Percentiles rank a stretch among this genome's conserved stretches.
phyloP scores from a whole-genome alignment of 2,888 invertebrate genomes.

The Caenorhabditis sp. region DNA sequence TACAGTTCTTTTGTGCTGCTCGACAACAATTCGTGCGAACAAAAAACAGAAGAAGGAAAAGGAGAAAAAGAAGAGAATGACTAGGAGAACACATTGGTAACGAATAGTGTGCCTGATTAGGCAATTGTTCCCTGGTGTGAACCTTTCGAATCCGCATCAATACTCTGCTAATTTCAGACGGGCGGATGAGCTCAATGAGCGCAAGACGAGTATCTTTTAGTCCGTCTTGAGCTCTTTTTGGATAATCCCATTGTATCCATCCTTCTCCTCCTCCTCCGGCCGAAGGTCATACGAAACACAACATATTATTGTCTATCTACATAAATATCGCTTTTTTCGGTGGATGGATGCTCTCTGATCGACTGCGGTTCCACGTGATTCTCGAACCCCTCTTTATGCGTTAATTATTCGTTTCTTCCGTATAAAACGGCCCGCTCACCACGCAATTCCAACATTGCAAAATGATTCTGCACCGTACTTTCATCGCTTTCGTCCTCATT shows the following conservation, averaged over 20 bases:
- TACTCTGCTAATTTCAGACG: slow-evolving; percentile 9
- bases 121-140: slow-evolving; percentile 1
- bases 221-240: not conserved
- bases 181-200: not conserved
- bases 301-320: too few species aligned
- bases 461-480: not conserved
- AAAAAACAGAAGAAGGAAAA: not conserved
- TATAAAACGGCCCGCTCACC: not conserved
- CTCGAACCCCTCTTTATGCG: not conserved
- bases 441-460: not conserved
- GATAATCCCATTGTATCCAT: not conserved
- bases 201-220: not conserved
- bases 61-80: not conserved
- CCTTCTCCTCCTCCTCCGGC: not conserved
- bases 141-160: slow-evolving; percentile 13
- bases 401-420: not conserved
- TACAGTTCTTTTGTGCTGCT: slow-evolving; percentile 8
- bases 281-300: too few species aligned
- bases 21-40: not conserved
- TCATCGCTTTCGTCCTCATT: not conserved
- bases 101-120: not conserved
- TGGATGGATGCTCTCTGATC: not conserved
- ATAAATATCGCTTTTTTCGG: too few species aligned
- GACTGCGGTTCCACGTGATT: not conserved
- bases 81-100: not conserved